These are phyloP conservation scores for Sitodiplosis mosellana DNA, from an alignment of 1,140 invertebrate species.

Conservation along the genomic window DNA sequence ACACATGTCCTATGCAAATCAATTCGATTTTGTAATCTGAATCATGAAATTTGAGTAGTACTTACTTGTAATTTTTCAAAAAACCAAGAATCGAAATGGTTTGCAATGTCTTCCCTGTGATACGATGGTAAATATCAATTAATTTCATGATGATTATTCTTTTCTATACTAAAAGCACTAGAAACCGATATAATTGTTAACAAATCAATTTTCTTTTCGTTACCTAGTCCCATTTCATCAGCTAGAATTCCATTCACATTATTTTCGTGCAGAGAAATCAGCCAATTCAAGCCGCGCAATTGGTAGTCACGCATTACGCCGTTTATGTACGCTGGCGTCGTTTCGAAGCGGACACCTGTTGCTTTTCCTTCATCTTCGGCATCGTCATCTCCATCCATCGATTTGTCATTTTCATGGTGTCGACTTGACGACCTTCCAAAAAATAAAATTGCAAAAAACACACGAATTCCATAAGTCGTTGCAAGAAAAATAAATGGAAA, in stretches of 20 bases:
- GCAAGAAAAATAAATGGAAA: too few relatives aligned
- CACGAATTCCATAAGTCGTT: too few relatives aligned
- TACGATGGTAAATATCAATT: too few relatives aligned
- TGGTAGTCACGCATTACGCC: slow-evolving; percentile 39
- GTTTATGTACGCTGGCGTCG: slow-evolving; percentile 69
- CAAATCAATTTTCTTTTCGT: neutral
- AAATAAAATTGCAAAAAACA: too few relatives aligned
- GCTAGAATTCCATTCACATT: slow-evolving; percentile 58
- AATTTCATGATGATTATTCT: too few relatives aligned
- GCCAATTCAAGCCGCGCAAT: slow-evolving; percentile 39
- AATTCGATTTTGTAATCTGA: neutral
- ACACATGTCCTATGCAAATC: too few relatives aligned
- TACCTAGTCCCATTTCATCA: slow-evolving; percentile 68
- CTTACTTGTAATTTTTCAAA: neutral
- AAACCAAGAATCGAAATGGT: neutral
- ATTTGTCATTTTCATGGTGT: slow-evolving; percentile 20
- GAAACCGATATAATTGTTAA: too few relatives aligned
- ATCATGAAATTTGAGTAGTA: too few relatives aligned
- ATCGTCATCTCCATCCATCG: slow-evolving; percentile 41
- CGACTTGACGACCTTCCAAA: slow-evolving; percentile 31
- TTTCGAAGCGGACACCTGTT: slow-evolving; percentile 29
- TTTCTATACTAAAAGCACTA: too few relatives aligned
- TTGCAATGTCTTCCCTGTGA: slow-evolving; percentile 1
- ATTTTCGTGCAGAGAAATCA: slow-evolving; percentile 41
- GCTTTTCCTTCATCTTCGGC: slow-evolving; percentile 28